Conservation (phyloP, 2,888 invertebrate species). For the Melitaea athalia region DNA sequence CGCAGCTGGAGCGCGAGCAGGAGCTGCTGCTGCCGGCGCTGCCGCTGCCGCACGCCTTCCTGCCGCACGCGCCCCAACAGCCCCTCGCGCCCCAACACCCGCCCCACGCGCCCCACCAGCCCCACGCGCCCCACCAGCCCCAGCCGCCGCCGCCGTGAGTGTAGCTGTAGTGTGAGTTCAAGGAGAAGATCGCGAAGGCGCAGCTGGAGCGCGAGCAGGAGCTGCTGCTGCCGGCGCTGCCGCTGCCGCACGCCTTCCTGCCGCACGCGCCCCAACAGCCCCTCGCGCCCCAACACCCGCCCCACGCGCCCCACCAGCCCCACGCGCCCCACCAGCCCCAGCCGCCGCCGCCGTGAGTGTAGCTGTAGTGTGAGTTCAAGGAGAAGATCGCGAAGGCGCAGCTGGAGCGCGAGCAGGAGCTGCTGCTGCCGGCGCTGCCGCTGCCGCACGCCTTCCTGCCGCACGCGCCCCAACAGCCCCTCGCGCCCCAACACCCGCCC, state of each 20-base stretch:
- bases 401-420: conserved; percentile 57
- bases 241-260: too few species aligned
- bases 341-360: neutral
- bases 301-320: conserved; percentile 5
- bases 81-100: conserved; percentile 40
- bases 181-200: conserved; percentile 73
- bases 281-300: conserved; percentile 40
- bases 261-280: conserved; percentile 35
- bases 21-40: conserved; percentile 48
- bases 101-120: conserved; percentile 10
- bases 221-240: conserved; percentile 47
- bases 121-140: conserved; percentile 27
- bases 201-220: conserved; percentile 62
- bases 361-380: too few species aligned
- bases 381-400: conserved; percentile 74
- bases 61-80: conserved; percentile 36
- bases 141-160: conserved; percentile 2
- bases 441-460: conserved; percentile 31
- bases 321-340: conserved; percentile 27
- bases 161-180: too few species aligned
- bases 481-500: conserved; percentile 40
- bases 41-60: conserved; percentile 48
- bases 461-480: conserved; percentile 31
- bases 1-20: conserved; percentile 63
- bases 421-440: conserved; percentile 48